Conservation (phyloP, 2,888 invertebrate species). For the Cantharis nigra region DNA sequence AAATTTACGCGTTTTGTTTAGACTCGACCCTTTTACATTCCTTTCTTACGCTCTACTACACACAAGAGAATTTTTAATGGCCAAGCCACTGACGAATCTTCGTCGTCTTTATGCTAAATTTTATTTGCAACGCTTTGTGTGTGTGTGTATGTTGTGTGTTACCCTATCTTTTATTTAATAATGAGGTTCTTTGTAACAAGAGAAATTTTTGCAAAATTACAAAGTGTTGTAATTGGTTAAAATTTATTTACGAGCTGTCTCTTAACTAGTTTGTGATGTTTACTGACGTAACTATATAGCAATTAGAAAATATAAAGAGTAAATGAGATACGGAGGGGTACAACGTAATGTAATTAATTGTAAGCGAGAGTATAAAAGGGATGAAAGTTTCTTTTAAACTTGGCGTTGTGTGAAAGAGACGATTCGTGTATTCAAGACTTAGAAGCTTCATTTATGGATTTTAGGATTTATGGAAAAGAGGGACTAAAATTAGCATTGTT, state of each 20-base stretch:
- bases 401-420: constrained; percentile 9
- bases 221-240: neutral
- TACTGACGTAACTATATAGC: neutral
- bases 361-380: constrained; percentile 25
- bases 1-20: constrained; percentile 39
- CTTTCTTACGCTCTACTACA: constrained; percentile 37
- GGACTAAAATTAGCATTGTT: constrained; percentile 37
- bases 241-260: neutral
- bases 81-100: constrained; percentile 40
- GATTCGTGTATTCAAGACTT: constrained; percentile 29
- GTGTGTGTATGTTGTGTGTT: constrained; percentile 16
- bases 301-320: constrained; percentile 1
- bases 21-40: constrained; percentile 31
- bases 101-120: constrained; percentile 29
- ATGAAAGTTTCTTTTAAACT: constrained; percentile 28
- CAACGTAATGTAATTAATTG: constrained; percentile 35
- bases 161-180: constrained; percentile 12
- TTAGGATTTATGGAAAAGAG: constrained; percentile 28
- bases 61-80: constrained; percentile 39
- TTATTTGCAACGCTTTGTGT: constrained; percentile 20
- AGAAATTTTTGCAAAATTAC: neutral
- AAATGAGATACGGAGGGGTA: constrained; percentile 4
- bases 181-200: constrained; percentile 19
- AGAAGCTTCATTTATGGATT: constrained; percentile 29
- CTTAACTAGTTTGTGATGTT: neutral